A percentile compares a stretch with the other conserved stretches of the same genome.
phyloP scores from a whole-genome alignment of 2,888 invertebrate genomes.

The Caenorhabditis wallacei region DNA sequence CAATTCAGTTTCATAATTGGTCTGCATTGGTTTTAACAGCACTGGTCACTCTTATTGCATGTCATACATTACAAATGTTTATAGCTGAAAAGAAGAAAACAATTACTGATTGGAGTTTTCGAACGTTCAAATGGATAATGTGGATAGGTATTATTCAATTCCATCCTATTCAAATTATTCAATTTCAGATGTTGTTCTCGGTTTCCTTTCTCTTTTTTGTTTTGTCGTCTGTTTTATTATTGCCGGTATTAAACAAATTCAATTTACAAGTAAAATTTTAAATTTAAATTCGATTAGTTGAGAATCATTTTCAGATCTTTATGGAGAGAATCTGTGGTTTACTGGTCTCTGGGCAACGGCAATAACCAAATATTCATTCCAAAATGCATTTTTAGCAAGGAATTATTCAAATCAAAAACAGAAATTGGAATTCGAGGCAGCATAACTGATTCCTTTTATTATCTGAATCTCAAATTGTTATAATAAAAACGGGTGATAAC shows the following conservation, averaged over 20 bases:
- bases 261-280: constrained; percentile 19
- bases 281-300: not conserved
- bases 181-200: constrained; percentile 38
- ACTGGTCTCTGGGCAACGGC: constrained; percentile 46
- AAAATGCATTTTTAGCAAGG: constrained; percentile 52
- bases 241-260: constrained; percentile 22
- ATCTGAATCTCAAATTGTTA: no score
- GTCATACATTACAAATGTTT: constrained; percentile 40
- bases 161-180: not conserved
- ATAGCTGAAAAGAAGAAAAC: constrained; percentile 14
- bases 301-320: constrained; percentile 37
- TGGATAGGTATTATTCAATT: constrained; percentile 12
- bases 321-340: constrained; percentile 59
- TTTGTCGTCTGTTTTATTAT: constrained; percentile 41
- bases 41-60: constrained; percentile 34
- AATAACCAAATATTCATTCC: constrained; percentile 49
- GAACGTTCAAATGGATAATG: constrained; percentile 15
- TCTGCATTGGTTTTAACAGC: constrained; percentile 13
- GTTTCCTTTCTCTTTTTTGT: constrained; percentile 10
- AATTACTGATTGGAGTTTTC: constrained; percentile 14
- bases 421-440: not conserved
- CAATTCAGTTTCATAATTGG: constrained; percentile 51
- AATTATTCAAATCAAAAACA: constrained; percentile 12
- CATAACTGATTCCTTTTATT: no score
- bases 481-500: no score